phyloP scores from a whole-genome alignment of 2,888 invertebrate species.

The Phrixothrix hirtus region DNA sequence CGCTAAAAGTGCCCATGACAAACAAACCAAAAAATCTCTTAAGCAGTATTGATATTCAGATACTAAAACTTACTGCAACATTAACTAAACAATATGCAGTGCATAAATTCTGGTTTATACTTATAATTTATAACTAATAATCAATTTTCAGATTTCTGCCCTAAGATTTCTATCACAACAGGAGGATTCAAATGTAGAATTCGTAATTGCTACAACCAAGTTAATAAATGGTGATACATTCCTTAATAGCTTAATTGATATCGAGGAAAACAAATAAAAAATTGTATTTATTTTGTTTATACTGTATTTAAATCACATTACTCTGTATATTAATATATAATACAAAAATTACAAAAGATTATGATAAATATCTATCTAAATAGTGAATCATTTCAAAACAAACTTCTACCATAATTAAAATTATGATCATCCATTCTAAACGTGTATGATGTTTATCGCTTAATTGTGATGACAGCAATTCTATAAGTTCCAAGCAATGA shows the following conservation, averaged over 20 bases:
- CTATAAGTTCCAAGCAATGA: slow-evolving; percentile 91
- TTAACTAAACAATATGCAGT: too few species aligned
- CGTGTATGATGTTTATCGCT: slow-evolving; percentile 91
- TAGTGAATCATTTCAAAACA: slow-evolving; percentile 81
- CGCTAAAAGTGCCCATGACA: too few species aligned
- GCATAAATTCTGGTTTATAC: too few species aligned
- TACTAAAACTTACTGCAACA: too few species aligned
- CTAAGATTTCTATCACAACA: slow-evolving; percentile 73
- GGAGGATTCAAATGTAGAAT: slow-evolving; percentile 84
- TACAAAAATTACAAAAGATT: background rate
- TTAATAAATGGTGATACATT: slow-evolving; percentile 88
- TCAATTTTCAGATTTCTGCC: slow-evolving; percentile 68
- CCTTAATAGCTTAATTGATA: slow-evolving; percentile 74
- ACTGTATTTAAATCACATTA: too few species aligned
- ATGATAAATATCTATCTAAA: slow-evolving; percentile 63
- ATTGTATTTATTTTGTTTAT: too few species aligned
- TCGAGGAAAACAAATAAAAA: slow-evolving; percentile 22
- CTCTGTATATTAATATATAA: background rate
- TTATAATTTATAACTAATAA: too few species aligned
- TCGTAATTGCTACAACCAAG: slow-evolving; percentile 88
- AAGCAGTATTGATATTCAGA: too few species aligned
- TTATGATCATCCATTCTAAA: slow-evolving; percentile 97
- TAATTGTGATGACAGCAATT: slow-evolving; percentile 85
- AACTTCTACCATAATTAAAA: slow-evolving; percentile 94
- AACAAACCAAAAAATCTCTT: too few species aligned